Evolutionary conservation across 2,888 invertebrate genomes (phyloP).

Genomic region (Kuschelorhynchus macadamiae): DNA sequence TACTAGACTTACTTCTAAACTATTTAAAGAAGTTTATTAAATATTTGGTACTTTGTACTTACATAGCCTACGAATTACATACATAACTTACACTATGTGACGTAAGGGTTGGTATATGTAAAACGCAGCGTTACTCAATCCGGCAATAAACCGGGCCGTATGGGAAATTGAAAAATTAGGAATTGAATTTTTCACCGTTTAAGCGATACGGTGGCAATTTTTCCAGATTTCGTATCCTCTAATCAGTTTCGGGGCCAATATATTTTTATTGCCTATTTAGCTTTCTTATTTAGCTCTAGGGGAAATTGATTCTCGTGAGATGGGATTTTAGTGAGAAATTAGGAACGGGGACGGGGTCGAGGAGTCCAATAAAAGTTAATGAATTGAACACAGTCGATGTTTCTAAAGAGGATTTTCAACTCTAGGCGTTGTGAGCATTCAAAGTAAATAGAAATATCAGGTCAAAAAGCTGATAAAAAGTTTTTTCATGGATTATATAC

Average conservation of each 20-base stretch:
- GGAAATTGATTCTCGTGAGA: slow-evolving; percentile 31
- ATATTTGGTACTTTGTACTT: no score
- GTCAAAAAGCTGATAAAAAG: no score
- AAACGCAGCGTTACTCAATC: no score
- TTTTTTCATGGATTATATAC: no score
- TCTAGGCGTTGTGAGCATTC: no score
- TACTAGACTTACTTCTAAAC: no score
- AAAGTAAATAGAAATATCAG: no score
- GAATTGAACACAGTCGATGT: slow-evolving; percentile 14
- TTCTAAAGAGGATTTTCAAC: not conserved
- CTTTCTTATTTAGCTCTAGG: slow-evolving; percentile 30
- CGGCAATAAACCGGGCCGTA: no score
- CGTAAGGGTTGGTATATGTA: no score
- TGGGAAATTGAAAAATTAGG: slow-evolving; percentile 32
- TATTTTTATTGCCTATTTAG: slow-evolving; percentile 46
- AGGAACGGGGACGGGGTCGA: not conserved
- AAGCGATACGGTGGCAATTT: slow-evolving; percentile 37
- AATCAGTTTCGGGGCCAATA: slow-evolving; percentile 35
- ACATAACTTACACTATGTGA: no score
- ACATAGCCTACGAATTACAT: no score
- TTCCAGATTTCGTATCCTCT: slow-evolving; percentile 27
- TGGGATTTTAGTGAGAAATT: slow-evolving; percentile 36
- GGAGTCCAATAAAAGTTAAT: slow-evolving; percentile 24
- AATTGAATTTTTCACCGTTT: slow-evolving; percentile 15
- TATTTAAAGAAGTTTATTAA: no score